Evolutionary conservation across 2,888 invertebrate species (phyloP).

Genomic region (Cerceris rybyensis): DNA sequence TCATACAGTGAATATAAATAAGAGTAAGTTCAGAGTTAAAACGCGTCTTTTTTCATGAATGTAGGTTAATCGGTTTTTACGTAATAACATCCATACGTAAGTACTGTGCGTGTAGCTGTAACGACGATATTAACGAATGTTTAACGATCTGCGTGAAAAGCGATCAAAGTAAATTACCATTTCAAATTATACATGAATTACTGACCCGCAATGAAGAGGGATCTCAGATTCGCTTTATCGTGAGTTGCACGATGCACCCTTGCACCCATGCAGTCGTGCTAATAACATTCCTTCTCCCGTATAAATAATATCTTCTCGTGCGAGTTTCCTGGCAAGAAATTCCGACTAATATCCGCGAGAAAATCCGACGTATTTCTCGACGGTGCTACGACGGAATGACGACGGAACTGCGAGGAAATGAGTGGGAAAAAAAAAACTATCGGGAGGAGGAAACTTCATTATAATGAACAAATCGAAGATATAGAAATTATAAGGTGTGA

Average conservation of each 20-base stretch:
- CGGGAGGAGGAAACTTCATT: not conserved
- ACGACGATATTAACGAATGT: slow-evolving; percentile 37
- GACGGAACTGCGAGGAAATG: too few species aligned
- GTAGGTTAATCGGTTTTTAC: slow-evolving; percentile 47
- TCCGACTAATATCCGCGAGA: too few species aligned
- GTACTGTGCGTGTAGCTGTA: slow-evolving; percentile 15
- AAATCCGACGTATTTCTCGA: too few species aligned
- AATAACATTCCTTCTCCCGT: too few species aligned
- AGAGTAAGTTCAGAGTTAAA: slow-evolving; percentile 27
- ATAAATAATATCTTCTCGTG: too few species aligned
- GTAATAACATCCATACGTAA: slow-evolving; percentile 29
- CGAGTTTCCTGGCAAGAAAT: too few species aligned
- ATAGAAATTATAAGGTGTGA: slow-evolving; percentile 23
- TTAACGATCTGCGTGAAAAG: slow-evolving; percentile 45
- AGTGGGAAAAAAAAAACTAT: too few species aligned
- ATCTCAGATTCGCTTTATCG: not conserved
- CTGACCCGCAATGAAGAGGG: slow-evolving; percentile 25
- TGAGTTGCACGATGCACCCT: not conserved
- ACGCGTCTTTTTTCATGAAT: slow-evolving; percentile 32
- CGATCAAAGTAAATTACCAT: slow-evolving; percentile 44
- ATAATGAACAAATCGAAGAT: slow-evolving; percentile 6
- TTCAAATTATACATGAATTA: slow-evolving; percentile 38
- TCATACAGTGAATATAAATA: slow-evolving; percentile 16
- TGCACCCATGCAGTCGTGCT: too few species aligned
- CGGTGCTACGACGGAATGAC: too few species aligned